These are phyloP conservation scores for Drosophila yooni DNA, from an alignment of 2,888 invertebrate species.

Conservation along the genomic window DNA sequence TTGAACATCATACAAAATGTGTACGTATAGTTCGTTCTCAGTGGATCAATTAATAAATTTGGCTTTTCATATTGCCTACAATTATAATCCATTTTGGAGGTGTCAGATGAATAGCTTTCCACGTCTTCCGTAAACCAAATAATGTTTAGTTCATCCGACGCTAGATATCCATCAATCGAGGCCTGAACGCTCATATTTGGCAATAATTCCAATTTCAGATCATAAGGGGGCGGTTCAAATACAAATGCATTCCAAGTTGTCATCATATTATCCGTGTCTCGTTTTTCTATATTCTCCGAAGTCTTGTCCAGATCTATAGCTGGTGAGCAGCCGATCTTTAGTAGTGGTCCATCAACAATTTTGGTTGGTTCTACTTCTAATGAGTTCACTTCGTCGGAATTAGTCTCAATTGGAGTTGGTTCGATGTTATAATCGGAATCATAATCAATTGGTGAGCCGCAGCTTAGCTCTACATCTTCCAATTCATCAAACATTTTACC, in stretches of 20 bases:
- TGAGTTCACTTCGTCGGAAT: not conserved
- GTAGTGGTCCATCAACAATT: conserved; percentile 10
- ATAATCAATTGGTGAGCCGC: conserved; percentile 6
- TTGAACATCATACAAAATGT: conserved; percentile 79
- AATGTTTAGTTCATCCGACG: conserved; percentile 58
- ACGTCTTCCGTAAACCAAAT: conserved; percentile 80
- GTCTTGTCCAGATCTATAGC: conserved; percentile 23
- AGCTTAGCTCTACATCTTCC: conserved; percentile 29
- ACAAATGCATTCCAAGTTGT: conserved; percentile 21
- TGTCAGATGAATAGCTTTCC: conserved; percentile 12
- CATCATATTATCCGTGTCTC: not conserved
- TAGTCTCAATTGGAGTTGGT: not conserved
- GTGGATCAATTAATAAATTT: conserved; percentile 60
- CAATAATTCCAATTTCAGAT: conserved; percentile 66
- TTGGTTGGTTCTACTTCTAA: conserved; percentile 2
- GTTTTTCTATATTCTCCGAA: not conserved
- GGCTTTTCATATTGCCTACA: conserved; percentile 71
- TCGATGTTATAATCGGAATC: not conserved
- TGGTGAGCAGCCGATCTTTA: conserved; percentile 45
- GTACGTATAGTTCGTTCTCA: conserved; percentile 75
- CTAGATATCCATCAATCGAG: conserved; percentile 48
- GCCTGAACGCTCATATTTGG: conserved; percentile 65
- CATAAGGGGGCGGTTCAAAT: conserved; percentile 72
- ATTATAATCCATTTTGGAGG: conserved; percentile 61
- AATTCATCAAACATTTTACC: conserved; percentile 66